Evolutionary conservation across 1,140 invertebrate species (phyloP), one percentile per base, ranked within the genome.

Genomic region (Drosophila neocordata): DNA sequence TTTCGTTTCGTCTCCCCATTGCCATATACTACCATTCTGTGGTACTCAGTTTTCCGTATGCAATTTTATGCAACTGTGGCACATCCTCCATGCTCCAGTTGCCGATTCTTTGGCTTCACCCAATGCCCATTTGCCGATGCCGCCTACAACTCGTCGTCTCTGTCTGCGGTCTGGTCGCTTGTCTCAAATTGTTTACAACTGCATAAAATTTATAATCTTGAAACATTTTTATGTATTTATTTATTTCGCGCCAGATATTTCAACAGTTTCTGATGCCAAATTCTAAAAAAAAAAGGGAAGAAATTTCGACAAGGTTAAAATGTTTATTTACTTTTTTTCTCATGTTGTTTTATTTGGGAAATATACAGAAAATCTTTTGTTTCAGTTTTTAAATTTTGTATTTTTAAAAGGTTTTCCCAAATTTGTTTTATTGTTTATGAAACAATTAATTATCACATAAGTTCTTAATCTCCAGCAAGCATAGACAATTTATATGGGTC

Each of bases 181-280:
- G 71, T 53, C 76, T 76, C 58, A 69, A 82, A 85, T 78, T 85
- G 81, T 85, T 89, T 89, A 85, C 85, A 85, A 82, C 87, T 87
- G 78, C 72, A 85, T 79, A 85, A 83, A 84, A 89, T 89, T 85
- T 89, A 89, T 89, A 89, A 89, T 89, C 81, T 89, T 85, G 56
- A 87, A 71, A 66, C 79, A 82, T 72, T 89, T 89, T 89, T 89
- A 81, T 78, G 81, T 73, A 85, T 87, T 85, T 89, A 89, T 88
- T 88, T 88, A 88, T 88, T 71, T 79, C 65, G 55, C 65, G 73
- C 69, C 69, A 77, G 44, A 87, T 69, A 74, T 78, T 74, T 72
- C 56, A 68, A 62, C 59, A 64, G 53, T 31, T 59, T 51, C 38
- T 38, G 55, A 37, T 27, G 57, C 8, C 7, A n/a, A 38, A 8